phyloP scores from a whole-genome alignment of 2,797 vertebrate species.

The Sus cebifrons region DNA sequence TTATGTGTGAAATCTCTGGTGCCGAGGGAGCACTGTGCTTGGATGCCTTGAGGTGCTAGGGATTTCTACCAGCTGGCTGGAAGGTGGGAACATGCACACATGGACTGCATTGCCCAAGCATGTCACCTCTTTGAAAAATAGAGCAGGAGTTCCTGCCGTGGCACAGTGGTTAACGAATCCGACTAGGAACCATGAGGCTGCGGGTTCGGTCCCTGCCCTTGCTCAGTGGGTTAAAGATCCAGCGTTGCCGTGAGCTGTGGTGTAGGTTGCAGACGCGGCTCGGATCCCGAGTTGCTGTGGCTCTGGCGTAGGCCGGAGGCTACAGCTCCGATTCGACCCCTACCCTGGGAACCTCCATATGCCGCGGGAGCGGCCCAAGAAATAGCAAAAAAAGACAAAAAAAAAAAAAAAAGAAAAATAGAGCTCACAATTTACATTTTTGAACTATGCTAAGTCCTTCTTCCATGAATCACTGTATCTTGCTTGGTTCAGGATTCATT shows the following conservation, averaged over 20 bases:
- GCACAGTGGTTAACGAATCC: too few relatives aligned
- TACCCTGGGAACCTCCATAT: too few relatives aligned
- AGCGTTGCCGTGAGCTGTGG: too few relatives aligned
- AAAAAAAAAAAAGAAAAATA: slow-evolving; percentile 64
- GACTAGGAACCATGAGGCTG: too few relatives aligned
- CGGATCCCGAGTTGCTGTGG: too few relatives aligned
- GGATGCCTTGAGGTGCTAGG: slow-evolving; percentile 56
- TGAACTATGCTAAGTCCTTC: slow-evolving; percentile 49
- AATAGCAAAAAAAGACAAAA: too few relatives aligned
- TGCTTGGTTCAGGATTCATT: slow-evolving; percentile 70
- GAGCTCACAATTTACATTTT: slow-evolving; percentile 49
- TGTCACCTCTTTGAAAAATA: slow-evolving; percentile 78
- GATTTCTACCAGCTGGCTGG: slow-evolving; percentile 76
- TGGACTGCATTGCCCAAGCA: slow-evolving; percentile 61
- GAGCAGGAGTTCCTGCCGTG: neutral
- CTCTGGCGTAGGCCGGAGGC: too few relatives aligned
- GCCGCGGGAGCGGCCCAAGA: too few relatives aligned
- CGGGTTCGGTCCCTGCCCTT: too few relatives aligned
- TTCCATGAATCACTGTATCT: slow-evolving; percentile 31
- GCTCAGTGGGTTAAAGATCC: too few relatives aligned
- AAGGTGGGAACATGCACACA: slow-evolving; percentile 58
- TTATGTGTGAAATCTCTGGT: slow-evolving; percentile 61
- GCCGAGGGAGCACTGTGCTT: slow-evolving; percentile 24
- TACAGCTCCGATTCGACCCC: too few relatives aligned
- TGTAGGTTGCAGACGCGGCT: too few relatives aligned